Evolutionary conservation across 2,888 invertebrate species (phyloP), one percentile per base, ranked within the genome.

Genomic region (Catocala sponsa): DNA sequence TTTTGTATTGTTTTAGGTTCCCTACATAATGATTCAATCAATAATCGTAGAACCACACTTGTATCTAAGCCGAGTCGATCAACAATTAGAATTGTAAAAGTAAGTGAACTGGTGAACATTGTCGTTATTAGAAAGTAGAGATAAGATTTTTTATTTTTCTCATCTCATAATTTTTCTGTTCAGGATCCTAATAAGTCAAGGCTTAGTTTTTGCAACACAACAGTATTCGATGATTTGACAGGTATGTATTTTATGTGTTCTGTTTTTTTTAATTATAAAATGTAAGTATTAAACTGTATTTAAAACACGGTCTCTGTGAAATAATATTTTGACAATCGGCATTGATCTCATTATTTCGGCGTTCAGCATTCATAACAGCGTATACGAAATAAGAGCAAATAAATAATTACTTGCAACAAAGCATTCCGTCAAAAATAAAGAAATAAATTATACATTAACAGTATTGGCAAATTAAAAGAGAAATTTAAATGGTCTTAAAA

Each of bases 21-120:
- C 88, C 86, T 88, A 86, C 89, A 91, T 80, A 92, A 94, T 94
- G 94, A 91, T 81, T 91, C 94, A 84, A 84, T 90, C 83, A 87
- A 85, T 85, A 92, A 86, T 81, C 89, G 89, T 76, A 90, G 90
- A 85, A 92, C 89, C 85, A 90, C 89, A 62, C 87, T 92, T 84
- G 81, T 92, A 61, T 90, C 90, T 71, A 92, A 92, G 79, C 91
- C 92, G 57, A 85, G 84, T 81, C 84, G 92, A 77, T 85, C 91
- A 68, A 91, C 92, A 68, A 90, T 93, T 71, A 85, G 86, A 80
- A 88, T 94, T 84, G 81, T 91, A 72, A 93, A 91, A 83, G 94
- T 94, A 76, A 84, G 89, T 82, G 57, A 10, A 43, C 25, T 76
- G 84, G 89, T 82, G 57, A 10, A 43, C 25, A 44, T 44, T 44